A percentile compares a stretch with the other conserved stretches of the same genome.
phyloP scores from a whole-genome alignment of 2,888 invertebrate genomes.

The Crematogaster levior region DNA sequence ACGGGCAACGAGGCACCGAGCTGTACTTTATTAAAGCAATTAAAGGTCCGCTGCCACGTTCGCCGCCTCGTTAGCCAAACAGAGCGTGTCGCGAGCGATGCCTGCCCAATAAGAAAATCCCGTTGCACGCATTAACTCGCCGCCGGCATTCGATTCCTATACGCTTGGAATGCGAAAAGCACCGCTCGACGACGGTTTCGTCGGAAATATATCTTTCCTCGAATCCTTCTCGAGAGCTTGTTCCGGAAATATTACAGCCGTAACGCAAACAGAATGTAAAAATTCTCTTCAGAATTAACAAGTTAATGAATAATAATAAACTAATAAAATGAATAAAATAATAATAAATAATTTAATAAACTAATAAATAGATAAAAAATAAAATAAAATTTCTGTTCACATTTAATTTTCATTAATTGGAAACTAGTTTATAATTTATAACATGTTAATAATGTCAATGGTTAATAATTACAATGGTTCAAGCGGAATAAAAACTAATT shows the following conservation, averaged over 20 bases:
- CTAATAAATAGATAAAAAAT: not conserved
- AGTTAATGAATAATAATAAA: not conserved
- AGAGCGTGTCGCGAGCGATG: slow-evolving; percentile 71
- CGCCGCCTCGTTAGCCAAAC: slow-evolving; percentile 74
- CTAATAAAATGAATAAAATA: not conserved
- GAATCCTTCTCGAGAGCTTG: not conserved
- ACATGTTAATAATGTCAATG: not conserved
- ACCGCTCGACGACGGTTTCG: not conserved
- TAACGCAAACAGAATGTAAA: not conserved
- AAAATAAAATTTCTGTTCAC: not conserved
- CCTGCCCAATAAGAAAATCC: slow-evolving; percentile 66
- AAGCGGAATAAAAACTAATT: not conserved
- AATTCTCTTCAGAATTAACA: not conserved
- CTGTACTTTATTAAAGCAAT: slow-evolving; percentile 69
- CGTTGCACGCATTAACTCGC: slow-evolving; percentile 59
- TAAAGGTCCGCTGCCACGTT: slow-evolving; percentile 65
- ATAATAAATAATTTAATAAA: not conserved
- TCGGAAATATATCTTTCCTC: slow-evolving; percentile 22
- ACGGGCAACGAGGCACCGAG: slow-evolving; percentile 36
- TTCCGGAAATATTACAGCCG: not conserved
- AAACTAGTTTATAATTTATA: not conserved
- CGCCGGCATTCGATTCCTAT: slow-evolving; percentile 26
- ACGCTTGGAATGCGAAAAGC: slow-evolving; percentile 41
- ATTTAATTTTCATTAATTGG: not conserved
- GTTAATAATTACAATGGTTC: not conserved